Evolutionary conservation across 2,888 invertebrate genomes (phyloP).

Genomic region (Pheosia tremula): DNA sequence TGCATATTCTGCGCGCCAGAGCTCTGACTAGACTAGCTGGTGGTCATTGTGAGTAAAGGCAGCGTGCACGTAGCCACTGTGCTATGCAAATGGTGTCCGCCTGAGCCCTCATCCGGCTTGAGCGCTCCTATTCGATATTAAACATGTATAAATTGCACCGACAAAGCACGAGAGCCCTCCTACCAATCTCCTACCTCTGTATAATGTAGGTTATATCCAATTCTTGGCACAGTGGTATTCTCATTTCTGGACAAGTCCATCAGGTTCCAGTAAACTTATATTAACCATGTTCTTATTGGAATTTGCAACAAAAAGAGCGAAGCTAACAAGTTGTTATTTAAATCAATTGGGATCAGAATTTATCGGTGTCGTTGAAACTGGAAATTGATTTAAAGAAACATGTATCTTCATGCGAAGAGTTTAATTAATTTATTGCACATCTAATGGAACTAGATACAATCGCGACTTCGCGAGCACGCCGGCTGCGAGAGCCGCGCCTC

Average conservation of each 20-base stretch:
- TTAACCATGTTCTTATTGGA: not conserved
- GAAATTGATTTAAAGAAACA: slow-evolving; percentile 15
- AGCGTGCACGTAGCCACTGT: slow-evolving; percentile 14
- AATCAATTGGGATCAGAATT: slow-evolving; percentile 9
- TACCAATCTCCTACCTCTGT: slow-evolving; percentile 19
- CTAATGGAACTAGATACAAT: slow-evolving; percentile 56
- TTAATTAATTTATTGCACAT: slow-evolving; percentile 59
- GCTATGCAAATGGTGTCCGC: slow-evolving; percentile 45
- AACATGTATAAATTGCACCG: slow-evolving; percentile 54
- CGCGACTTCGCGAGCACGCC: slow-evolving; percentile 32
- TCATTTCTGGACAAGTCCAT: not conserved
- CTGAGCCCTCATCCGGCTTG: slow-evolving; percentile 28
- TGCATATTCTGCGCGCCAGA: slow-evolving; percentile 37
- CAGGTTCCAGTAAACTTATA: not conserved
- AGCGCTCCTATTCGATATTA: slow-evolving; percentile 45
- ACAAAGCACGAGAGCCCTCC: slow-evolving; percentile 28
- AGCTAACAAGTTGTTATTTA: slow-evolving; percentile 3
- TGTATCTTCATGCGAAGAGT: slow-evolving; percentile 24
- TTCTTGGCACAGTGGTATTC: not conserved
- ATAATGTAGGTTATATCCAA: not conserved
- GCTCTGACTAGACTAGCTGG: slow-evolving; percentile 27
- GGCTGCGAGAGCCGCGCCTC: slow-evolving; percentile 27
- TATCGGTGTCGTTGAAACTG: slow-evolving; percentile 14
- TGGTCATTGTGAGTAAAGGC: slow-evolving; percentile 22
- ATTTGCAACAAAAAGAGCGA: not conserved